phyloP scores from a whole-genome alignment of 2,888 invertebrate species.

The Nymphalis c-album region DNA sequence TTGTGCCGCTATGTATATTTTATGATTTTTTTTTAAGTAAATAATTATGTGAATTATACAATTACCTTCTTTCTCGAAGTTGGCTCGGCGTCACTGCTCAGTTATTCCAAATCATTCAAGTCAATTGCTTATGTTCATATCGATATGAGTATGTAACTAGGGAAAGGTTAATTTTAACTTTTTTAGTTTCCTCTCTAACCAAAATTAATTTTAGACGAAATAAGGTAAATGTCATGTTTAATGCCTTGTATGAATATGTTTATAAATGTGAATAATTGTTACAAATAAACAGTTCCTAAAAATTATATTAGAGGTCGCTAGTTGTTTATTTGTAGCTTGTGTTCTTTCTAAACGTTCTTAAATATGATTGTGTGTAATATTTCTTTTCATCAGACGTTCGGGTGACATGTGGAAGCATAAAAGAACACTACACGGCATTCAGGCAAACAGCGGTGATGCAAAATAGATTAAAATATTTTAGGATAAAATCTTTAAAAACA shows the following conservation, averaged over 20 bases:
- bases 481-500: background rate
- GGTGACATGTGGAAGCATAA: conserved; percentile 80
- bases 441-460: conserved; percentile 36
- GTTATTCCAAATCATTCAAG: no score
- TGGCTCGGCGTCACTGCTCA: no score
- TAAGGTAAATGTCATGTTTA: background rate
- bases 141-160: background rate
- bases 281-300: background rate
- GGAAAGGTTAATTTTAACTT: no score
- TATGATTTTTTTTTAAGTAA: no score
- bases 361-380: background rate
- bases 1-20: no score
- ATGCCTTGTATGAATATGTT: background rate
- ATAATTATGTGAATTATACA: no score
- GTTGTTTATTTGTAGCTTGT: background rate
- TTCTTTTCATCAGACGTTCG: conserved; percentile 56
- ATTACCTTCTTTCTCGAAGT: no score
- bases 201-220: background rate
- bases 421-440: conserved; percentile 69
- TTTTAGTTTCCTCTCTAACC: background rate
- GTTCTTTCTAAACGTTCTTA: background rate
- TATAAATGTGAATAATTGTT: background rate
- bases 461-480: background rate
- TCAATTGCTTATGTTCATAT: background rate
- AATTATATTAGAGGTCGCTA: conserved; percentile 12